A percentile compares a stretch with the other conserved stretches of the same genome.
Conservation (phyloP, 2,797 vertebrate genomes). For the Phrynocephalus guinanensis region DNA sequence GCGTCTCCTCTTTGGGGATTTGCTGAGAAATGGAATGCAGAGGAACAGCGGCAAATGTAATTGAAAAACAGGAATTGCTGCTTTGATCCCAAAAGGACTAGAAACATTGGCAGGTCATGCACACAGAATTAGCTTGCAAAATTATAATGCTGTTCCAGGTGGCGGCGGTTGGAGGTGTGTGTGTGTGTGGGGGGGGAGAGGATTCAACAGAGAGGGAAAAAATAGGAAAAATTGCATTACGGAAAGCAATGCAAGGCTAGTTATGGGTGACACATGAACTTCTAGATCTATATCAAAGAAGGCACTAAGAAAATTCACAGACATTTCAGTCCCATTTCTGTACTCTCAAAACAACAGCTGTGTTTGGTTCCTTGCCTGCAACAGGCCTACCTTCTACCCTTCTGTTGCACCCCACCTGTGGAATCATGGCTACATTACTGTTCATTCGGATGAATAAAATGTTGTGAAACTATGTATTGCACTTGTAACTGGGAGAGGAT, state of each 20-base stretch:
- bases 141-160: not conserved
- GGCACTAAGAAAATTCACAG: not conserved
- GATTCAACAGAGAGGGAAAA: not conserved
- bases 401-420: not conserved
- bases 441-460: not conserved
- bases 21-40: conserved; percentile 16
- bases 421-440: not conserved
- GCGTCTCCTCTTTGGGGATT: not conserved
- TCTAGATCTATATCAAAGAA: not conserved
- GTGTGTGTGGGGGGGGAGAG: not conserved
- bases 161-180: not conserved
- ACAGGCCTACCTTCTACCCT: not conserved
- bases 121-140: conserved; percentile 19
- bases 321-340: not conserved
- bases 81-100: not conserved
- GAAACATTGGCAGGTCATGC: not conserved
- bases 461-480: not conserved
- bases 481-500: not conserved
- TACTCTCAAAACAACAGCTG: not conserved
- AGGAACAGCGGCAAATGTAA: conserved; percentile 12
- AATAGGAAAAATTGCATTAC: not conserved
- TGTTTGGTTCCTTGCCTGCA: not conserved
- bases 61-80: not conserved
- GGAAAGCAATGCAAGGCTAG: not conserved
- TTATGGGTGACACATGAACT: accelerated